Evolutionary conservation across 2,888 invertebrate genomes (phyloP).

Genomic region (Tiphia femorata): DNA sequence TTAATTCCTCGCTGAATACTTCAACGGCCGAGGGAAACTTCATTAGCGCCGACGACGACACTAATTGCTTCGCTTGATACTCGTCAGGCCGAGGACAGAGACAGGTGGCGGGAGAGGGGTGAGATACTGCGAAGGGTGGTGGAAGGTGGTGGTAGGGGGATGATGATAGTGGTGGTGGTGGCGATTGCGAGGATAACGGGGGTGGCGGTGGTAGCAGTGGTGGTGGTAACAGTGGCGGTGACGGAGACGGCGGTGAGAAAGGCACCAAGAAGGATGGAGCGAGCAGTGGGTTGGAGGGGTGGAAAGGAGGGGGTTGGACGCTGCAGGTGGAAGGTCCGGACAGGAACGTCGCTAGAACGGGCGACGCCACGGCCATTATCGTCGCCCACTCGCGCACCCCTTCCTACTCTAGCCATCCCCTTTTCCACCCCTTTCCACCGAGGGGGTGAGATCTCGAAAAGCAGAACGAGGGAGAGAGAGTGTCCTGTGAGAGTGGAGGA

Average conservation of each 20-base stretch:
- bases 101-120: not conserved
- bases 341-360: constrained; percentile 12
- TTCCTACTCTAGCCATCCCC: not conserved
- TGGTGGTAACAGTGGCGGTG: not conserved
- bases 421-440: not conserved
- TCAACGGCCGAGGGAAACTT: constrained; percentile 30
- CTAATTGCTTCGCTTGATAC: constrained; percentile 40
- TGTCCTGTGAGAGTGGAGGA: too few species aligned
- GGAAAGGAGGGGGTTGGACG: too few species aligned
- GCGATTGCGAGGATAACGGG: too few species aligned
- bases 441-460: constrained; percentile 5
- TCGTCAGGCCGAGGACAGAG: constrained; percentile 16
- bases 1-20: constrained; percentile 36
- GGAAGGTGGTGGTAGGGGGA: too few species aligned
- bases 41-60: constrained; percentile 33
- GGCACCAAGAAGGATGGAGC: not conserved
- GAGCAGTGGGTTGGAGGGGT: too few species aligned
- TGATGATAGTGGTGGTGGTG: too few species aligned
- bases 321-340: not conserved
- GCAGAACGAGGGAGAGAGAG: not conserved
- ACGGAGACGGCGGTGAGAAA: not conserved
- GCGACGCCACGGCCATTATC: constrained; percentile 19
- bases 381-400: not conserved
- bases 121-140: not conserved
- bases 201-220: too few species aligned